These are phyloP conservation scores for Pelmatolapia mariae DNA, from an alignment of 2,113 vertebrate genomes.

Conservation along the genomic window DNA sequence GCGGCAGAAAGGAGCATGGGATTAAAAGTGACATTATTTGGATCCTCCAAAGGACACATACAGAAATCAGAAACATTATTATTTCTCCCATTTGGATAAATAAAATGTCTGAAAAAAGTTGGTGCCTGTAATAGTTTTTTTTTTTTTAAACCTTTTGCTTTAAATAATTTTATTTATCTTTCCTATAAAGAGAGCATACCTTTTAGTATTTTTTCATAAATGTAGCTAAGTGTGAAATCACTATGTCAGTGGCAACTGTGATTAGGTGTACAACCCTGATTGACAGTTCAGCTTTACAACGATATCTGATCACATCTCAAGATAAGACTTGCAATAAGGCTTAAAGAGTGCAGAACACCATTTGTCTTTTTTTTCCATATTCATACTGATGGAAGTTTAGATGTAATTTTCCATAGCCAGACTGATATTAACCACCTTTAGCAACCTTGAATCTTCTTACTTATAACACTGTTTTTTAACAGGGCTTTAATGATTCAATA, in stretches of 20 bases:
- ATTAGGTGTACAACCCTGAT: neutral
- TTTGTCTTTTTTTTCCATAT: neutral
- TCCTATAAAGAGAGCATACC: neutral
- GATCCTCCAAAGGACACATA: neutral
- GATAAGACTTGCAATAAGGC: neutral
- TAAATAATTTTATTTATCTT: neutral
- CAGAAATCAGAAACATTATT: neutral
- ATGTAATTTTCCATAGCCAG: neutral
- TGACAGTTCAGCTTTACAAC: neutral
- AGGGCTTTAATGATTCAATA: neutral
- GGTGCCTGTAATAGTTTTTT: neutral
- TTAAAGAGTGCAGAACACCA: neutral
- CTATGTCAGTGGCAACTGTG: neutral
- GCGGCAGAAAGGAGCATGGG: neutral
- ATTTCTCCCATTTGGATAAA: neutral
- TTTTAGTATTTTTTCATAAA: neutral
- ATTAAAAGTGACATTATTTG: neutral
- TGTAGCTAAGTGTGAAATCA: neutral
- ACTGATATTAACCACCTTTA: neutral
- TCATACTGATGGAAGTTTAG: neutral
- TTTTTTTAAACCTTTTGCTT: neutral
- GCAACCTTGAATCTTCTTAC: neutral
- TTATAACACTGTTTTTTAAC: neutral
- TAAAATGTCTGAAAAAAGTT: neutral
- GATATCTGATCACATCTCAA: neutral